A percentile compares a stretch with the other conserved stretches of the same genome.
Evolutionary conservation across 2,797 vertebrate genomes (phyloP).

Genomic region (Botia kubotai): DNA sequence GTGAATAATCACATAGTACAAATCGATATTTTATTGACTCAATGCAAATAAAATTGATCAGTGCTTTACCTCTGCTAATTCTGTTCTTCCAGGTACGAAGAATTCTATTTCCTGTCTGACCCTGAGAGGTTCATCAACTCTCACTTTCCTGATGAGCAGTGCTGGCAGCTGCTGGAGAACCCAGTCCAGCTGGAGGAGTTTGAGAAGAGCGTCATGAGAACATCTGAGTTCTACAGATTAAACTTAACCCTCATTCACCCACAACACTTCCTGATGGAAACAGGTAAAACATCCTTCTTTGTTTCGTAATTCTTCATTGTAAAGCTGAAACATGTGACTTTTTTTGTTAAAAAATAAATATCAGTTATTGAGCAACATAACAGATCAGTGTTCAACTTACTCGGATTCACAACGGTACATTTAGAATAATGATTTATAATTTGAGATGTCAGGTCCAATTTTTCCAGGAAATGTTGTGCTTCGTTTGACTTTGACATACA

Average conservation of each 20-base stretch:
- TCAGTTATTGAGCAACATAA: too few relatives aligned
- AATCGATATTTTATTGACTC: background rate
- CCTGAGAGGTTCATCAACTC: slow-evolving; percentile 70
- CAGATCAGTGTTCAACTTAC: too few relatives aligned
- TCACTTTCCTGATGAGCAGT: slow-evolving; percentile 67
- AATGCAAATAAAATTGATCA: background rate
- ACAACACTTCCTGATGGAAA: slow-evolving; percentile 63
- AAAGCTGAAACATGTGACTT: too few relatives aligned
- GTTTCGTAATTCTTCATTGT: background rate
- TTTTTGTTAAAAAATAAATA: too few relatives aligned
- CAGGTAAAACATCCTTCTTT: slow-evolving; percentile 56
- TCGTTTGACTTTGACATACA: too few relatives aligned
- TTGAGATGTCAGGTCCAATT: too few relatives aligned
- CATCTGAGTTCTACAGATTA: slow-evolving; percentile 67
- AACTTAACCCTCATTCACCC: slow-evolving; percentile 68
- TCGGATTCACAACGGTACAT: too few relatives aligned
- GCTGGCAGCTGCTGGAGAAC: slow-evolving; percentile 70
- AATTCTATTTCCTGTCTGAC: slow-evolving; percentile 72
- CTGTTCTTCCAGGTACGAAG: slow-evolving; percentile 59
- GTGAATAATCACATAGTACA: background rate
- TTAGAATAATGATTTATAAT: too few relatives aligned
- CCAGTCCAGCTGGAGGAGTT: slow-evolving; percentile 52
- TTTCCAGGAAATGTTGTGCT: too few relatives aligned
- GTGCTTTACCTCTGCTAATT: background rate
- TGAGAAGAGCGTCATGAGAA: slow-evolving; percentile 67